Base-by-base conservation (phyloP, 2,797 vertebrate species). In the Carapus acus region DNA sequence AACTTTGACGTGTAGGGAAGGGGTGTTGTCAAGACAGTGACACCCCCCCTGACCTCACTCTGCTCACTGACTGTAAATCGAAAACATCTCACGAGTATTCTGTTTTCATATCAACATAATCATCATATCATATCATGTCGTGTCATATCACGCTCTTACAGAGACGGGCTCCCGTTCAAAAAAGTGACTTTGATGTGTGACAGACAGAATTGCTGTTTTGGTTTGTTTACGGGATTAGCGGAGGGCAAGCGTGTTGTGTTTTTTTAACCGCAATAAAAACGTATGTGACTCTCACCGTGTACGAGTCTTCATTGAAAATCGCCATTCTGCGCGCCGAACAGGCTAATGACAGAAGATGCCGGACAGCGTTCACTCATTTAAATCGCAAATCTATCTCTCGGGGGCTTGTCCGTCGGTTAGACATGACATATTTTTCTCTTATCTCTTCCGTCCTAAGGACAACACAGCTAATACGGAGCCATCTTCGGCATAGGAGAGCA, bases 261-360 rank as follows among this genome's bases (percentile, higher is more conserved):
- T n/a, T n/a, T n/a, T n/a, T n/a, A 33, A 33, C 6, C 14, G 31
- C 11, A 15, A 7, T 7, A 7, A 15, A 36, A 36, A 36, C 5
- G 14, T 36, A 2, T 36, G 11, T 29, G 19, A 7, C 33, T 46
- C 80, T 82, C 61, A 87, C 86, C 83, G 75, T 88, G 62, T 88
- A 87, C 8, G 51, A 29, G 27, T 11, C 40, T 57, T 37, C 16
- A 36, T 2, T 45, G 29, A 38, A 4, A 5, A 65, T 65, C 43
- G 37, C 59, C 83, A 87, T 83, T 29, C 15, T 67, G 43, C 17
- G 48, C 38, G 2, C 14, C 33, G 33, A 11, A 47, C 7, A 24
- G 6, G 29, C 17, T 16, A 1, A 24, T 53, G 20, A 37, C 17
- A 42, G 37, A 9, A 23, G 16, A 5, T 18, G 5, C 5, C 9